Evolutionary conservation across 2,113 vertebrate species (phyloP).

Genomic region (Petaurus breviceps): DNA sequence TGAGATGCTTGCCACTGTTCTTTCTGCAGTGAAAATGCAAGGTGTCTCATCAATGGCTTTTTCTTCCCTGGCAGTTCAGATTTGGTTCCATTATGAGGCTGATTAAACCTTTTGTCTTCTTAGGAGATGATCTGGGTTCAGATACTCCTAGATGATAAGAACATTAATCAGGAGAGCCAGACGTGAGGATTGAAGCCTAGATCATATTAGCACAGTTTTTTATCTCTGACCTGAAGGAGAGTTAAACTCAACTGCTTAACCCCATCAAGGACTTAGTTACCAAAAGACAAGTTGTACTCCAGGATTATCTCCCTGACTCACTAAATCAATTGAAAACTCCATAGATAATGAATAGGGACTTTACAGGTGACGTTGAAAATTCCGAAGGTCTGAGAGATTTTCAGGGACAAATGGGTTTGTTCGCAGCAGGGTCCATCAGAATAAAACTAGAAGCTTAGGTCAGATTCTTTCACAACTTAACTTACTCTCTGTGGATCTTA

Average conservation of each 20-base stretch:
- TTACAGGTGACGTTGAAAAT: slow-evolving; percentile 51
- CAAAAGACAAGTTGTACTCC: slow-evolving; percentile 57
- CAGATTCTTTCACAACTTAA: slow-evolving; percentile 42
- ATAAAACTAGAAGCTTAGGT: slow-evolving; percentile 47
- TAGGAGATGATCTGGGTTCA: slow-evolving; percentile 37
- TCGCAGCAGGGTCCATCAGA: neutral
- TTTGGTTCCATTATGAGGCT: slow-evolving; percentile 54
- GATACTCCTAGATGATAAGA: slow-evolving; percentile 35
- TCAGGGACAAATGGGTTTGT: slow-evolving; percentile 57
- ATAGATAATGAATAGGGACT: slow-evolving; percentile 53
- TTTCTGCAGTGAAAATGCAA: neutral
- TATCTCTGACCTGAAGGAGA: slow-evolving; percentile 37
- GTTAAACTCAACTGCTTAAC: slow-evolving; percentile 61
- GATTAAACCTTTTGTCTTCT: slow-evolving; percentile 69
- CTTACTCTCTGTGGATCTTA: slow-evolving; percentile 37
- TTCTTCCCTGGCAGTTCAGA: slow-evolving; percentile 37
- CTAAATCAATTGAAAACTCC: slow-evolving; percentile 54
- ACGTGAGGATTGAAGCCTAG: slow-evolving; percentile 48
- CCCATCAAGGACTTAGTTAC: slow-evolving; percentile 52
- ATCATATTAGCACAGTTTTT: slow-evolving; percentile 61
- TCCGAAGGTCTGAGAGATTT: slow-evolving; percentile 55
- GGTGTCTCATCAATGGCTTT: neutral
- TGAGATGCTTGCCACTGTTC: neutral
- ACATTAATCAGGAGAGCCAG: slow-evolving; percentile 52
- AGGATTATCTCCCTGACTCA: slow-evolving; percentile 57